Evolutionary conservation across 2,888 invertebrate genomes (phyloP).

Genomic region (Chelonus formosanus): DNA sequence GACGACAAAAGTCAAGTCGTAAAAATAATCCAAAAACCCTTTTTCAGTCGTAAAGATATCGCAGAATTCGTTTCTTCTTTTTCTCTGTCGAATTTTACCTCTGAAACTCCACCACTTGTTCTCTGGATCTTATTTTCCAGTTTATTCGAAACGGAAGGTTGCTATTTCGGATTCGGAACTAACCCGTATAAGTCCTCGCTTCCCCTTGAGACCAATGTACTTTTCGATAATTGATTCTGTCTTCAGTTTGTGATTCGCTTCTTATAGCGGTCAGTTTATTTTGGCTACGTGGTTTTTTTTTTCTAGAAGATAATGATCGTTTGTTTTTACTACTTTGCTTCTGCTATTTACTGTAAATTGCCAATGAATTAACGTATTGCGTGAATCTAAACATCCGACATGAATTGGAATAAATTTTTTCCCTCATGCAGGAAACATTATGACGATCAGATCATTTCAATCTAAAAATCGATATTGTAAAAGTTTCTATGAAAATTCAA

Average conservation of each 20-base stretch:
- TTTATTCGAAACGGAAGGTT: slow-evolving; percentile 37
- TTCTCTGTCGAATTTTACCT: slow-evolving; percentile 14
- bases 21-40: slow-evolving; percentile 21
- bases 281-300: slow-evolving; percentile 32
- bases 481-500: too few species aligned
- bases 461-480: too few species aligned
- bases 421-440: too few species aligned
- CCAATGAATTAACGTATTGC: too few species aligned
- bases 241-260: slow-evolving; percentile 47
- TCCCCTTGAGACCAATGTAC: slow-evolving; percentile 46
- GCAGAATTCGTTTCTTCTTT: slow-evolving; percentile 1
- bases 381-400: too few species aligned
- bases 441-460: too few species aligned
- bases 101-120: slow-evolving; percentile 22
- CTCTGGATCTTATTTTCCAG: slow-evolving; percentile 27
- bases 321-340: too few species aligned
- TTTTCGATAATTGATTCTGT: slow-evolving; percentile 57
- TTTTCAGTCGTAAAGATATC: slow-evolving; percentile 10
- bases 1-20: slow-evolving; percentile 20
- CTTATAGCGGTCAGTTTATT: slow-evolving; percentile 50
- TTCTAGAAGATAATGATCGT: background rate
- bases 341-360: too few species aligned
- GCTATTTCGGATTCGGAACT: slow-evolving; percentile 40
- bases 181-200: slow-evolving; percentile 38
- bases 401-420: too few species aligned